Base-by-base conservation (phyloP, 1,140 invertebrate genomes). In the Drosophila tropicalis region DNA sequence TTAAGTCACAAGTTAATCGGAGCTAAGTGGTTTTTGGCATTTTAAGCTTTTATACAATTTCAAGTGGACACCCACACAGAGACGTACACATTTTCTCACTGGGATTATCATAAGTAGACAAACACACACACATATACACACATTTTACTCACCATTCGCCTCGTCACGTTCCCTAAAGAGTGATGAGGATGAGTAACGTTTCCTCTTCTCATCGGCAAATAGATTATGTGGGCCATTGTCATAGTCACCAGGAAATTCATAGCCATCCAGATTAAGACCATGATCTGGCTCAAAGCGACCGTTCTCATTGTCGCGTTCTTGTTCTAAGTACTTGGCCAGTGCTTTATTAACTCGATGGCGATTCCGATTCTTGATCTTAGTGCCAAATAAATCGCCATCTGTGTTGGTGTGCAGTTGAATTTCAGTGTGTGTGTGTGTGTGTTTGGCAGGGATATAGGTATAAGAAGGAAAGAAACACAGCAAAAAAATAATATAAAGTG, bases 321-420 rank as follows among this genome's bases (percentile, higher is more conserved):
- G 84, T 69, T 87, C 85, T 80, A 92, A 89, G 76, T 92, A 92
- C 70, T 91, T 91, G 68, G 87, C 91, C 55, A 92, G 81, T 67
- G 75, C 72, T 69, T 92, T 92, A 81, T 92, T 92, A 67, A 91
- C 75, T 83, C 79, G 78, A 70, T 90, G 84, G 19, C 91, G 90
- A 76, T 91, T 90, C 73, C 79, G 81, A 74, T 77, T 82, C 62
- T 86, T 85, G 81, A 72, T 80, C 77, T 87, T 91, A 65, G 65
- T 72, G 72, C 77, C 76, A 74, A 90, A 82, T 56, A 80, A 80
- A 66, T 90, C 79, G 70, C 77, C 76, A 70, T 91, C 90, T 91
- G 80, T 76, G 63, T 55, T 12, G 1, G n/a, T 22, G 39, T 41
- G 40, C 22, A 51, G 60, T 25, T 32, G 13, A 40, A 32, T 7